Evolutionary conservation across 1,140 invertebrate species (phyloP).

Genomic region (Oncopeltus fasciatus): DNA sequence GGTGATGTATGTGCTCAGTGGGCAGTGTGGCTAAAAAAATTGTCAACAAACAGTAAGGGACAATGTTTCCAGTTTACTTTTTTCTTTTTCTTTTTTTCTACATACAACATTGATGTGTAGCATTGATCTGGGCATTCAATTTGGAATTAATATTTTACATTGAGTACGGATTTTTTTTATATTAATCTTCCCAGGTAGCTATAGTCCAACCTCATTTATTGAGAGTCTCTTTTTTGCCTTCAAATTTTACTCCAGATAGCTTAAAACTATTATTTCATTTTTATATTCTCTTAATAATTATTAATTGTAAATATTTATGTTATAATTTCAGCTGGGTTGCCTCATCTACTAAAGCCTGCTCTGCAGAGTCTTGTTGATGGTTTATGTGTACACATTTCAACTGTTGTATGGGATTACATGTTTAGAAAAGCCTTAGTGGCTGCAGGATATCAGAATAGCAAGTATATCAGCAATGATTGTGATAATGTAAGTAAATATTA

Average conservation of each 20-base stretch:
- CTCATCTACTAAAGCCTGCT: conserved; percentile 46
- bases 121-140: no score
- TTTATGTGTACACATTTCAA: conserved; percentile 54
- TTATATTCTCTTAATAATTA: neutral
- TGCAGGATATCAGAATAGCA: conserved; percentile 26
- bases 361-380: conserved; percentile 55
- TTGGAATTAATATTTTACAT: no score
- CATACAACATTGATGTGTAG: no score
- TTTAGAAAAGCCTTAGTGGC: conserved; percentile 42
- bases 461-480: conserved; percentile 19
- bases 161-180: no score
- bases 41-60: conserved; percentile 11
- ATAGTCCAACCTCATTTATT: no score
- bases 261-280: no score
- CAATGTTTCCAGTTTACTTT: no score
- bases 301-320: neutral
- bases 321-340: conserved; percentile 36
- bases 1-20: conserved; percentile 16
- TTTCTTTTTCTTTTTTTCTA: no score
- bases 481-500: conserved; percentile 19
- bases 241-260: no score
- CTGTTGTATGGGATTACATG: conserved; percentile 56
- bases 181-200: no score
- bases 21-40: conserved; percentile 11
- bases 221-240: no score